phyloP scores from a whole-genome alignment of 2,888 invertebrate species.

The Lepetodrilus schrolli region DNA sequence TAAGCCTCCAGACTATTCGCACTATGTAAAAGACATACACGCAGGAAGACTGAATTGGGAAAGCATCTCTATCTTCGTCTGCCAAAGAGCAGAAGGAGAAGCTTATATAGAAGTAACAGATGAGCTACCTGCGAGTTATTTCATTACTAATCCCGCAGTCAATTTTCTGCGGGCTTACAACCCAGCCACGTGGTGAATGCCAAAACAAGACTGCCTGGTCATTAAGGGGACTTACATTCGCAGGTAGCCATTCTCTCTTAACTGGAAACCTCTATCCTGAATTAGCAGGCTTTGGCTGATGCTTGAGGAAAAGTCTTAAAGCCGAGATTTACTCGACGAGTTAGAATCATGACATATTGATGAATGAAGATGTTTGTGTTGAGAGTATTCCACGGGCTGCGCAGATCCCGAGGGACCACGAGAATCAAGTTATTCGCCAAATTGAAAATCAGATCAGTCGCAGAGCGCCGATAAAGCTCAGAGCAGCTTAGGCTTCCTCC shows the following conservation, averaged over 20 bases:
- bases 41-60: no score
- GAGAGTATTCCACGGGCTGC: neutral
- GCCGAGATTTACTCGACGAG: slow-evolving; percentile 20
- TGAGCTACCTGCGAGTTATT: slow-evolving; percentile 24
- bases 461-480: slow-evolving; percentile 51
- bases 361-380: slow-evolving; percentile 20
- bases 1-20: no score
- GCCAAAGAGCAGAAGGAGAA: slow-evolving; percentile 14
- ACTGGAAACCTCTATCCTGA: slow-evolving; percentile 18
- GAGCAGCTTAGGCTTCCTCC: slow-evolving; percentile 13
- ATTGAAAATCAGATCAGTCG: slow-evolving; percentile 67
- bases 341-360: slow-evolving; percentile 30
- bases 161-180: slow-evolving; percentile 25
- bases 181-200: slow-evolving; percentile 20
- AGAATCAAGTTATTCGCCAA: slow-evolving; percentile 59
- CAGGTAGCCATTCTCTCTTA: slow-evolving; percentile 10
- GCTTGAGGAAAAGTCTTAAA: slow-evolving; percentile 18
- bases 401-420: slow-evolving; percentile 30
- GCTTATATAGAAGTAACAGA: slow-evolving; percentile 1
- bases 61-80: neutral
- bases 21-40: no score
- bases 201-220: slow-evolving; percentile 17
- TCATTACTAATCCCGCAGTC: slow-evolving; percentile 26
- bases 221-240: slow-evolving; percentile 18
- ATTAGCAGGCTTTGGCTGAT: slow-evolving; percentile 9